phyloP scores from a whole-genome alignment of 2,888 invertebrate genomes.

The Idaea dimidiata region DNA sequence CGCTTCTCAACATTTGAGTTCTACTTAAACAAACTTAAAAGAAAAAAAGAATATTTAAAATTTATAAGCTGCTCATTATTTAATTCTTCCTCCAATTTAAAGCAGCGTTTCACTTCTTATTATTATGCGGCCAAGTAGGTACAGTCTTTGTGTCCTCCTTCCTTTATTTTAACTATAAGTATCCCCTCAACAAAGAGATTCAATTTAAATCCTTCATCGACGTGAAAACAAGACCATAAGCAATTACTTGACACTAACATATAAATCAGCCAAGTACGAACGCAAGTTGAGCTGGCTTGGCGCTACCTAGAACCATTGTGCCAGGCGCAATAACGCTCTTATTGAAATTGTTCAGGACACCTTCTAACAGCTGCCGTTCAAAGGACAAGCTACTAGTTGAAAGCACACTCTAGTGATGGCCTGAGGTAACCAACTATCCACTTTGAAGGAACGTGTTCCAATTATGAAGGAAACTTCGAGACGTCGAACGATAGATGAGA shows the following conservation, averaged over 20 bases:
- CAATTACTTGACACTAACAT: not conserved
- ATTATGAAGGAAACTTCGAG: not conserved
- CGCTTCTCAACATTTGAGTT: too few relatives aligned
- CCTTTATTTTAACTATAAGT: not conserved
- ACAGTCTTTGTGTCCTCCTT: too few relatives aligned
- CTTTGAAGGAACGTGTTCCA: not conserved
- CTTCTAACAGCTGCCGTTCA: slow-evolving; percentile 21
- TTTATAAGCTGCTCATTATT: too few relatives aligned
- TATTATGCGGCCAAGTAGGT: too few relatives aligned
- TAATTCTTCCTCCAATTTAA: too few relatives aligned
- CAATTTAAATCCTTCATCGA: not conserved
- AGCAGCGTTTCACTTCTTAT: too few relatives aligned
- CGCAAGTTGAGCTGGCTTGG: not conserved
- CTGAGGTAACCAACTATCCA: slow-evolving; percentile 11
- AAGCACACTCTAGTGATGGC: slow-evolving; percentile 8
- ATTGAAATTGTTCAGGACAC: slow-evolving; percentile 38
- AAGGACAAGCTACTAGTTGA: slow-evolving; percentile 9
- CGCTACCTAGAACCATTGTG: slow-evolving; percentile 20
- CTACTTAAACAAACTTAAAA: too few relatives aligned
- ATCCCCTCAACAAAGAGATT: not conserved
- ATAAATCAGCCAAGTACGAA: slow-evolving; percentile 6
- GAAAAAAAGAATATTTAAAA: too few relatives aligned
- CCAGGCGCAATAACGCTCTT: slow-evolving; percentile 36
- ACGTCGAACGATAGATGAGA: not conserved
- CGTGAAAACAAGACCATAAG: not conserved